Conservation (phyloP, 2,113 vertebrate species). For the Gymnocephalus cernua region DNA sequence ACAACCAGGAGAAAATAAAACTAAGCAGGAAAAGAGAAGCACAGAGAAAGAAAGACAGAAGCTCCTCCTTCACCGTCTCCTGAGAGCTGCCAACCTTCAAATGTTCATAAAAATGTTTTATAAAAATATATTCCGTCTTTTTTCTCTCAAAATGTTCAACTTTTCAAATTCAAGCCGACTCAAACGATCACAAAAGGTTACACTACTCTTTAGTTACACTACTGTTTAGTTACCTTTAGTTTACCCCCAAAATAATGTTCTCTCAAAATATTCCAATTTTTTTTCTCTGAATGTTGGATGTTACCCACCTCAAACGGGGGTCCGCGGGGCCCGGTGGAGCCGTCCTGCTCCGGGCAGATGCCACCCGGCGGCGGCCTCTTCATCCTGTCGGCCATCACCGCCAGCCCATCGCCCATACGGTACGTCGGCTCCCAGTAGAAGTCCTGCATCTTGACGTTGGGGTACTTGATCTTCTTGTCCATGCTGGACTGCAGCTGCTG, state of each 20-base stretch:
- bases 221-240: no score
- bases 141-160: no score
- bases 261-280: no score
- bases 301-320: conserved; percentile 90
- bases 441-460: conserved; percentile 92
- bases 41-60: conserved; percentile 14
- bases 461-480: conserved; percentile 97
- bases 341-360: conserved; percentile 91
- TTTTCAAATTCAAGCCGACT: no score
- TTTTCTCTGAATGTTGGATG: no score
- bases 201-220: no score
- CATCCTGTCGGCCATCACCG: conserved; percentile 70
- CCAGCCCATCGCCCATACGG: conserved; percentile 85
- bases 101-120: no score
- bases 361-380: conserved; percentile 88
- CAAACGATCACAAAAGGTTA: no score
- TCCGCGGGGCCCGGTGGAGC: conserved; percentile 82
- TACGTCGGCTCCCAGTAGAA: conserved; percentile 95
- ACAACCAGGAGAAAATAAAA: no score
- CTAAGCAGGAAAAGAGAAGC: background rate
- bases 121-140: no score
- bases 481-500: conserved; percentile 81
- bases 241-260: no score
- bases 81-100: conserved; percentile 1
- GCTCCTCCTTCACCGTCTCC: background rate